phyloP scores from a whole-genome alignment of 2,797 vertebrate genomes.

The Urophycis tenuis region DNA sequence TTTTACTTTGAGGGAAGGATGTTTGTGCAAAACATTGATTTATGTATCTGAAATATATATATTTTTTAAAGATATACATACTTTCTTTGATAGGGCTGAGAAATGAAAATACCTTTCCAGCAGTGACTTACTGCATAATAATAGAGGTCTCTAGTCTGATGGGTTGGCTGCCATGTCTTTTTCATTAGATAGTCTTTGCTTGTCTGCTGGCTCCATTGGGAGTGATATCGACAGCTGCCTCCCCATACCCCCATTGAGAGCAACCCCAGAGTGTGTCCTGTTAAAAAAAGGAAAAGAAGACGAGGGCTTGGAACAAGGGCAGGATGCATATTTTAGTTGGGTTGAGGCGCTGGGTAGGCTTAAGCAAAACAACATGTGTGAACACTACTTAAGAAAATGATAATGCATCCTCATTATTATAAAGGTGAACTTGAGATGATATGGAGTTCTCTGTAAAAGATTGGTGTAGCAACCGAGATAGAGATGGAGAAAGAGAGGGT shows the following conservation, averaged over 20 bases:
- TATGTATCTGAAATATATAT: neutral
- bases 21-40: neutral
- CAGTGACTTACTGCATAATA: slow-evolving; percentile 8
- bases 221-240: slow-evolving; percentile 38
- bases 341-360: neutral
- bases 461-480: neutral
- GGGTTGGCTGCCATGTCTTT: slow-evolving; percentile 23
- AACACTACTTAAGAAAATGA: neutral
- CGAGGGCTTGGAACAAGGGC: neutral
- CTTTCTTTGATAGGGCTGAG: neutral
- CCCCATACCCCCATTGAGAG: slow-evolving; percentile 25
- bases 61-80: neutral
- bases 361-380: neutral
- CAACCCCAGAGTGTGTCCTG: slow-evolving; percentile 7
- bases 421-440: neutral
- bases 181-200: slow-evolving; percentile 26
- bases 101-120: slow-evolving; percentile 5
- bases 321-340: neutral
- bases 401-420: neutral
- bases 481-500: neutral
- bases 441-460: neutral
- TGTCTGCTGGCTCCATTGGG: slow-evolving; percentile 33
- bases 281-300: neutral
- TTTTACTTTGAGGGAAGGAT: neutral
- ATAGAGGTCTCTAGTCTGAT: slow-evolving; percentile 21